Evolutionary conservation across 1,140 invertebrate genomes (phyloP).

Genomic region (Trichonephila inaurata): DNA sequence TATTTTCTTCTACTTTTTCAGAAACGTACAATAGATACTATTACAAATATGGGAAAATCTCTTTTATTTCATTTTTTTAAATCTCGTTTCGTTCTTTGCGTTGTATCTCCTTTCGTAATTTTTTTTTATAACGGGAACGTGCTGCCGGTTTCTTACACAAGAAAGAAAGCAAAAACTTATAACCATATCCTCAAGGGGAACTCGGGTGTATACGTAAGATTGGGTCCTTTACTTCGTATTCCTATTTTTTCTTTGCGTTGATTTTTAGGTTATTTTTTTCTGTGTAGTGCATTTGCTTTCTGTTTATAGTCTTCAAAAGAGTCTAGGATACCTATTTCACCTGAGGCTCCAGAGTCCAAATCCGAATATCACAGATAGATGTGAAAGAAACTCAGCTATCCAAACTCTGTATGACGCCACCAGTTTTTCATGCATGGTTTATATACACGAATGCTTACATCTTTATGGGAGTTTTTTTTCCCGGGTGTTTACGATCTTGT

Average conservation of each 20-base stretch:
- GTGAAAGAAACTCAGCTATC: neutral
- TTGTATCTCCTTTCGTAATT: slow-evolving; percentile 35
- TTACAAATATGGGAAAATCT: neutral
- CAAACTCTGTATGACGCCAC: neutral
- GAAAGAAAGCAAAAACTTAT: neutral
- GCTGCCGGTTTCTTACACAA: neutral
- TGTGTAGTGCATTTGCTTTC: slow-evolving; percentile 9
- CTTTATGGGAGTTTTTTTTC: neutral
- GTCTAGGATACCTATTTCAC: slow-evolving; percentile 27
- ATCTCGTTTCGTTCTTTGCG: neutral
- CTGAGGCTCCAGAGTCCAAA: slow-evolving; percentile 20
- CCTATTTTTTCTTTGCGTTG: neutral
- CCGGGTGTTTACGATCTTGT: neutral
- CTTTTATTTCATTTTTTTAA: neutral
- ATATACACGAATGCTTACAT: neutral
- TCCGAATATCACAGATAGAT: slow-evolving; percentile 14
- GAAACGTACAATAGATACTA: neutral
- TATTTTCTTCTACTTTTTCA: neutral
- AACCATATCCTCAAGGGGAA: slow-evolving; percentile 7
- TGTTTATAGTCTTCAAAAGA: slow-evolving; percentile 45
- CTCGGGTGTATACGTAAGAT: neutral
- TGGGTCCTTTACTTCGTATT: slow-evolving; percentile 14
- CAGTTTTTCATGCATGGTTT: neutral
- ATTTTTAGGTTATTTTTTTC: neutral
- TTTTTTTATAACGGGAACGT: slow-evolving; percentile 15